Percentiles rank a stretch among this genome's conserved stretches.
phyloP scores from a whole-genome alignment of 2,113 vertebrate species.

The mouse (Mus musculus) region DNA sequence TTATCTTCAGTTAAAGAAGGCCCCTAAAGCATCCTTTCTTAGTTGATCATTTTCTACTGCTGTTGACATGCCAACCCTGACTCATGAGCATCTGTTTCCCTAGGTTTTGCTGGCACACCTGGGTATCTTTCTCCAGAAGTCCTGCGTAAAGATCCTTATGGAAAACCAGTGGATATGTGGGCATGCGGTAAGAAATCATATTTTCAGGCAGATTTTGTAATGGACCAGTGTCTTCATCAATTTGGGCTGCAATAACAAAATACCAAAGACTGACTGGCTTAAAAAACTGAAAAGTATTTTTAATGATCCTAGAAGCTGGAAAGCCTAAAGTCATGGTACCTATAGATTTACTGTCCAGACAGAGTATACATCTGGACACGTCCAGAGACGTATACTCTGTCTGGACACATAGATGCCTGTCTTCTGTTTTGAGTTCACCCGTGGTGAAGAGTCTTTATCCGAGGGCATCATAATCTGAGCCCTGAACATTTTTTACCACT shows the following conservation, averaged over 20 bases:
- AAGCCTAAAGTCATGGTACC: neutral
- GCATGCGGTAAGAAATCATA: constrained; percentile 93
- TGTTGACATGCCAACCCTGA: neutral
- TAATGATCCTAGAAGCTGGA: neutral
- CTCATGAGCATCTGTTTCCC: constrained; percentile 51
- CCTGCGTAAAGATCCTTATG: constrained; percentile 97
- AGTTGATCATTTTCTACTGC: neutral
- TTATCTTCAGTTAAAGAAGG: neutral
- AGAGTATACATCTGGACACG: neutral
- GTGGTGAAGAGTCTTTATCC: neutral
- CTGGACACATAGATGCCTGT: neutral
- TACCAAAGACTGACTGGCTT: neutral
- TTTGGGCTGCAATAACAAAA: neutral
- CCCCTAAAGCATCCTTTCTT: neutral
- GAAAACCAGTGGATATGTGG: constrained; percentile 99
- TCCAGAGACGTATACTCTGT: neutral
- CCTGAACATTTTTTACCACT: neutral
- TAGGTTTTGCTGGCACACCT: constrained; percentile 97
- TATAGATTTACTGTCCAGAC: neutral
- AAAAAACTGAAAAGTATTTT: neutral
- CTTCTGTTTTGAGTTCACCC: neutral
- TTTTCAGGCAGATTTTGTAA: constrained; percentile 7
- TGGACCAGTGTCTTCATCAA: neutral
- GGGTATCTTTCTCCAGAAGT: constrained; percentile 98
- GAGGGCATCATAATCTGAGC: neutral